Base-by-base conservation (phyloP, 2,797 vertebrate species). In the Darevskia nairensis region DNA sequence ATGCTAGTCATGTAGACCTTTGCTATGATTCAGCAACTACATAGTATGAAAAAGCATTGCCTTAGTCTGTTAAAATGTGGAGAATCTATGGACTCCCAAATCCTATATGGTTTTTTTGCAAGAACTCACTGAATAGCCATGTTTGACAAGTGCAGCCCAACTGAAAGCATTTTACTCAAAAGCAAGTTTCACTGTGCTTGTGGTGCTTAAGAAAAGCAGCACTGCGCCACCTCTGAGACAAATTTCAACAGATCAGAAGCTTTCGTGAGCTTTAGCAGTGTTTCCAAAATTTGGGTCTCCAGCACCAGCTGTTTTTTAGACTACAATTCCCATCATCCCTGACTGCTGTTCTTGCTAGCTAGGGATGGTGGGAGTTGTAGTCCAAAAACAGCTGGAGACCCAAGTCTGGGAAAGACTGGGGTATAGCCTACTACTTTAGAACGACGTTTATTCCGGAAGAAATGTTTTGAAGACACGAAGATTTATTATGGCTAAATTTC, bases 391-490 rank as follows among this genome's bases (percentile, higher is more conserved):
- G 50, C 13, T 55, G 3, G 50, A 55, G 50, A 15, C 50, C 50
- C 13, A 55, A 55, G 50, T 15, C 13, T 15, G 50, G 50, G 50
- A 55, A 55, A 55, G 3, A 55, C 50, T 27, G 50, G 32, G 6
- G 1, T 32, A 25, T 25, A 71, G 41, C 81, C 59, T 1, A 21
- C 76, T 35, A 25, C 74, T 69, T 44, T n/a, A 69, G 17, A 69
- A 86, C 23, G 90, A 46, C 8, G 74, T 74, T 74, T 78, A 79
- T 25, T 29, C 81, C 85, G 79, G 64, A 91, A 94, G 90, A 92
- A 88, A 35, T 83, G 82, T 69, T 91, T 75, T 76, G 78, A 35
- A 81, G 1, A 87, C 32, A 55, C 80, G 88, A 87, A 41, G 69
- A 27, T 71, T 69, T 10, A 81, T 90, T 88, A 74, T 46, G 74